Evolutionary conservation across 2,888 invertebrate genomes (phyloP).

Genomic region (Temnothorax ravouxi): DNA sequence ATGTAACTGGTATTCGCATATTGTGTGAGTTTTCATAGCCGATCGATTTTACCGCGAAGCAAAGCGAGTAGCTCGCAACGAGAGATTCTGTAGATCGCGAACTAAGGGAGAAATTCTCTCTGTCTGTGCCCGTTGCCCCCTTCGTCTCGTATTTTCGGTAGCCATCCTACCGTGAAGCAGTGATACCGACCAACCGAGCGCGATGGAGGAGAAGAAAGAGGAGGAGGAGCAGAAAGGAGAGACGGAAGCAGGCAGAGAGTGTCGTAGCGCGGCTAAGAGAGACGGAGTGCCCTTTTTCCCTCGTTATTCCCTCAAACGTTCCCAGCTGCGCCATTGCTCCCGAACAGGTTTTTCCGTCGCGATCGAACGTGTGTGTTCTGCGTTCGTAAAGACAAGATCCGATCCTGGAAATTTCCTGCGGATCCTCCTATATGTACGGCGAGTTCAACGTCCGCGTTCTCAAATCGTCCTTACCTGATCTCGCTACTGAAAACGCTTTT

Average conservation of each 20-base stretch:
- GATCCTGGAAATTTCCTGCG: constrained; percentile 51
- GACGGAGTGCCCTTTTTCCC: constrained; percentile 61
- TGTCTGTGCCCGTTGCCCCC: constrained; percentile 58
- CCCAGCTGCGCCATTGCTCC: constrained; percentile 73
- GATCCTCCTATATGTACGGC: constrained; percentile 5
- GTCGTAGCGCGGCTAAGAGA: constrained; percentile 45
- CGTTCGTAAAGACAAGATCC: constrained; percentile 38
- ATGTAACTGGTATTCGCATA: constrained; percentile 45
- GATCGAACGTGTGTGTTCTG: constrained; percentile 56
- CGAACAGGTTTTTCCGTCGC: constrained; percentile 71
- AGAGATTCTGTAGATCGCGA: constrained; percentile 69
- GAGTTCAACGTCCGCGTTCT: constrained; percentile 15
- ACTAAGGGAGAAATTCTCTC: constrained; percentile 65
- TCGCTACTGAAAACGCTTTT: constrained; percentile 29
- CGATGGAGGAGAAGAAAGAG: constrained; percentile 57
- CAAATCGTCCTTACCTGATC: constrained; percentile 40
- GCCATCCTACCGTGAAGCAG: constrained; percentile 81
- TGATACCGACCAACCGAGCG: constrained; percentile 80
- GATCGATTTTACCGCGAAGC: constrained; percentile 70
- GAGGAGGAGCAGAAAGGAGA: constrained; percentile 39
- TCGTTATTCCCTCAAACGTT: constrained; percentile 76
- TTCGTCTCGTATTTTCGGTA: constrained; percentile 79
- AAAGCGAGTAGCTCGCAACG: constrained; percentile 52
- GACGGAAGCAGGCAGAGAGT: constrained; percentile 9
- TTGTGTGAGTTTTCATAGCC: constrained; percentile 69